Base-by-base conservation (phyloP, 2,888 invertebrate genomes). In the Drosophila suboccidentalis region DNA sequence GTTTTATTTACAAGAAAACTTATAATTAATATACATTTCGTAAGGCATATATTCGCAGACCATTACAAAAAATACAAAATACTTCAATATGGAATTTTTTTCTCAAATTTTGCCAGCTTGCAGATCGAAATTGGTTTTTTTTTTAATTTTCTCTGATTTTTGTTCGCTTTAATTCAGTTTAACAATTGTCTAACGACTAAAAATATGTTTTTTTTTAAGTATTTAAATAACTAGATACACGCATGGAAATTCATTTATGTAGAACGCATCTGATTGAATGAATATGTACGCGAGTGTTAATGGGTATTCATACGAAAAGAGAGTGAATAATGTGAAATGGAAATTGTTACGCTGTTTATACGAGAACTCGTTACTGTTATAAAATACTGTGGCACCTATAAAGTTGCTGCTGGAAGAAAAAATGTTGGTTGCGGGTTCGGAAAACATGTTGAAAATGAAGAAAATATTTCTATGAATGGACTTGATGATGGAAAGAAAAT, bases 111-210 rank as follows among this genome's bases (percentile, higher is more conserved):
- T 46, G 66, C 58, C 71, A 50, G 58, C 65, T 72, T 71, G 71
- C 55, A 51, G 22, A 32, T 74, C 66, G 50, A 70, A 69, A 61
- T 62, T 22, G 15, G n/a, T 47, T 60, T 64, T 32, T 38, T 64
- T 43, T 34, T 22, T 22, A 19, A 9, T 49, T 22, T 50, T 54
- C 41, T 47, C 26, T 53, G 11, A 43, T 41, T 59, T 51, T 62
- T 44, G 71, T 75, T 67, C 46, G 67, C 69, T 69, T 70, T 53
- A 50, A 64, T 74, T 66, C 49, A 78, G 74, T 82, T 73, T 84
- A 78, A 87, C 90, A 91, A 90, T 90, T 91, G 89, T 91, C 91
- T 91, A 91, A 88, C 81, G 90, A 91, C 90, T 91, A 90, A 90
- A 84, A 78, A 83, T 86, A 80, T 80, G 74, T 82, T 75, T 81